Evolutionary conservation across 2,113 vertebrate species (phyloP).

Genomic region (Scatophagus argus): DNA sequence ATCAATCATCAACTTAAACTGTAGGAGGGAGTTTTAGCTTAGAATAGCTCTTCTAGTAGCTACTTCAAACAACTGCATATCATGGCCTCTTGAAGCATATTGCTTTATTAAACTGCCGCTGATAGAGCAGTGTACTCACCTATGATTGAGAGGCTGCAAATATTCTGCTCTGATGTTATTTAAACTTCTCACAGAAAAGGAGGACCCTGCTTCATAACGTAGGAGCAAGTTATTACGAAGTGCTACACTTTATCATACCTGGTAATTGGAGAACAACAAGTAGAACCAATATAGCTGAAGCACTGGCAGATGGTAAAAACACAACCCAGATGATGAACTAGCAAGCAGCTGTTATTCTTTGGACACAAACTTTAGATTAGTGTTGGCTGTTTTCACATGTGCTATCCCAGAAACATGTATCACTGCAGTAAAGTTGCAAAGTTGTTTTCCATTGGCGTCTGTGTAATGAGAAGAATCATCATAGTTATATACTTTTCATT

Average conservation of each 20-base stretch:
- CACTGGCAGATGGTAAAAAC: conserved; percentile 51
- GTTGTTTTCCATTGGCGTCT: conserved; percentile 34
- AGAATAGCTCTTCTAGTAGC: conserved; percentile 5
- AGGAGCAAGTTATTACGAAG: conserved; percentile 50
- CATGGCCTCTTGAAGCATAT: conserved; percentile 18
- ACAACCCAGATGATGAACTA: conserved; percentile 55
- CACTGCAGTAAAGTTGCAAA: conserved; percentile 37
- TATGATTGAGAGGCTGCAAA: conserved; percentile 40
- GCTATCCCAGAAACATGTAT: conserved; percentile 17
- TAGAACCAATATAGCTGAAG: conserved; percentile 44
- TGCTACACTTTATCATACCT: conserved; percentile 38
- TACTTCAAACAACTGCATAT: conserved; percentile 14
- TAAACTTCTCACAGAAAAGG: conserved; percentile 18
- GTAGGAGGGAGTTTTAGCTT: neutral
- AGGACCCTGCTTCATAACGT: conserved; percentile 8
- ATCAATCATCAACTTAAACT: neutral
- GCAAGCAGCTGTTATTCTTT: conserved; percentile 46
- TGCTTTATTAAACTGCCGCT: conserved; percentile 42
- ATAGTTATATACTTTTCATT: conserved; percentile 55
- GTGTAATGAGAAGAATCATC: conserved; percentile 61
- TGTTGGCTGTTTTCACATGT: conserved; percentile 12
- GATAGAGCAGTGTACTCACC: neutral
- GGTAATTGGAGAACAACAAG: conserved; percentile 49
- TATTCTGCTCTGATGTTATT: conserved; percentile 27
- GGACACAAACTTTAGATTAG: conserved; percentile 36